A percentile compares a stretch with the other conserved stretches of the same genome.
phyloP scores from a whole-genome alignment of 2,113 vertebrate genomes.

The Salvelinus alpinus region DNA sequence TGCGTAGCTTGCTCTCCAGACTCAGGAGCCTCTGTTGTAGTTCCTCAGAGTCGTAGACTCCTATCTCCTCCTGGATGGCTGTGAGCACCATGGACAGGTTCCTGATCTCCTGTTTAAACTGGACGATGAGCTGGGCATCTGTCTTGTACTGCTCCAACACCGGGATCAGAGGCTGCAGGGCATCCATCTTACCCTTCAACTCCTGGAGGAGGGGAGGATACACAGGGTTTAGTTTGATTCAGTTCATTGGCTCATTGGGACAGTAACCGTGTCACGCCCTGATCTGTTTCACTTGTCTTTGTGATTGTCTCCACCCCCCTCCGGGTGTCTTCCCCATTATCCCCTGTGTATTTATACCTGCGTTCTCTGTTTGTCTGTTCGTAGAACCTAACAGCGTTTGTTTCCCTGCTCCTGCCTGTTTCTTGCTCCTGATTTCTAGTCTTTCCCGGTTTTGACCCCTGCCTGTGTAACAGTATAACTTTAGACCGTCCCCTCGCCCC shows the following conservation, averaged over 20 bases:
- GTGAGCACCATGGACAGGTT: slow-evolving; percentile 90
- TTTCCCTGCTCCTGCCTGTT: too few species aligned
- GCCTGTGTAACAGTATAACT: too few species aligned
- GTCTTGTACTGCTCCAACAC: slow-evolving; percentile 99
- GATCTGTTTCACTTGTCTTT: too few species aligned
- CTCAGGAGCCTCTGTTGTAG: slow-evolving; percentile 90
- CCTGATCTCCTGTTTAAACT: slow-evolving; percentile 97
- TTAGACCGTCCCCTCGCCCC: too few species aligned
- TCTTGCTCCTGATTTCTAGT: too few species aligned
- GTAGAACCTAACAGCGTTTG: too few species aligned
- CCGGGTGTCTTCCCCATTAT: too few species aligned
- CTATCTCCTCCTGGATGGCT: slow-evolving; percentile 95
- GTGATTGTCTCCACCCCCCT: too few species aligned
- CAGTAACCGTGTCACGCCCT: too few species aligned
- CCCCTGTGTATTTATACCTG: too few species aligned
- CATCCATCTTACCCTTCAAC: slow-evolving; percentile 95
- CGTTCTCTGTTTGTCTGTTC: too few species aligned
- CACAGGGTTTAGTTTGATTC: background rate
- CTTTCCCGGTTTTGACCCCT: too few species aligned
- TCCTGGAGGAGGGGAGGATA: slow-evolving; percentile 71
- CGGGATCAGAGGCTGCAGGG: slow-evolving; percentile 91
- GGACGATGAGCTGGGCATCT: slow-evolving; percentile 89
- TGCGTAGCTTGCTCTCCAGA: slow-evolving; percentile 89
- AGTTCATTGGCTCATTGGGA: background rate
- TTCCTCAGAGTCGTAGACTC: slow-evolving; percentile 95